Evolutionary conservation across 2,113 vertebrate species (phyloP), one percentile per base, ranked within the genome.

Genomic region (Amphiprion percula): DNA sequence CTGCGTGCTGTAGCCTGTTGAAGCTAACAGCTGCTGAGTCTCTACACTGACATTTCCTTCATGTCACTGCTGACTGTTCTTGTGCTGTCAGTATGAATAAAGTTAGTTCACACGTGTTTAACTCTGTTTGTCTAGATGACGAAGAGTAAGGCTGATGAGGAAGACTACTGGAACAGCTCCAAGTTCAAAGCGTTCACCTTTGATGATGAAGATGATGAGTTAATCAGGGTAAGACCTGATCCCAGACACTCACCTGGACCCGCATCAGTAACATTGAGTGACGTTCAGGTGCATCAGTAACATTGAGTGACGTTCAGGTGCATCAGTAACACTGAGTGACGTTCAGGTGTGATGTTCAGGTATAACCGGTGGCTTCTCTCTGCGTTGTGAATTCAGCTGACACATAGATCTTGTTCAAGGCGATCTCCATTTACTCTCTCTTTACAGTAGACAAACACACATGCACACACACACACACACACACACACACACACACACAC

Each of bases 131-230:
- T 71, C 11, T 39, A 91, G 97, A 99, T 97, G 97, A 96, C 85
- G 88, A 91, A 97, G 84, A 92, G 80, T 79, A 96, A 97, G 77
- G 89, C 92, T 11, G 98, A 99, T 68, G 98, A 99, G 79, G 98
- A 99, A 37, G 97, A 99, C 2, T 98, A 98, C 66, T 99, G 98
- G 98, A 95, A 98, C 89, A 97, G 95, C 88, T 97, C 96, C 82
- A 98, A 97, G 90, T 97, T 94, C 64, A 96, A 94, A 89, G 97
- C 97, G 9, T 99, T 99, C 81, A 96, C 96, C 19, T 99, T 99
- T 69, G 98, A 99, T 0, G 97, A 99, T 4, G 97, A 98, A 7
- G 98, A 98, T 53, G 97, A 98, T 41, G 97, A 98, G 44, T 95
- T 97, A 16, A 96, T 94, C 8, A 94, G 95, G 95, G 98, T 98